Conservation (phyloP, 2,797 vertebrate genomes). For the Allobates femoralis region DNA sequence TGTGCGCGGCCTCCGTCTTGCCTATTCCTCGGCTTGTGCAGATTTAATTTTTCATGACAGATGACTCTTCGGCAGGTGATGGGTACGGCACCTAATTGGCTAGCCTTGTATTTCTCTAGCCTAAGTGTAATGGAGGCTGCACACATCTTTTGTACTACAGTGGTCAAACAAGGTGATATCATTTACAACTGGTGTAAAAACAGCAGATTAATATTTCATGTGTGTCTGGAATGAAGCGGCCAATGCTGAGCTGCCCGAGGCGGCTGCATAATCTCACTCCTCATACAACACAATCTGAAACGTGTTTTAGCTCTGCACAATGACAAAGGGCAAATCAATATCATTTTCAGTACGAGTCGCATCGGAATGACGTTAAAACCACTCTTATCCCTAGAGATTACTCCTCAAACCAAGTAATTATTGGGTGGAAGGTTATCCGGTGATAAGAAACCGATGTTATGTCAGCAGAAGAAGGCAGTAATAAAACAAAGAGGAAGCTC, state of each 20-base stretch:
- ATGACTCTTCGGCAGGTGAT: not conserved
- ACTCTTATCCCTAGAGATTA: conserved; percentile 8
- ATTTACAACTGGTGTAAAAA: conserved; percentile 30
- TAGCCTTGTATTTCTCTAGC: not conserved
- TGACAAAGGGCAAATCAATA: conserved; percentile 54
- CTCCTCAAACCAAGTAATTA: conserved; percentile 24
- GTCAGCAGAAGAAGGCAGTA: not conserved
- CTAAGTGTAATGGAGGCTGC: not conserved
- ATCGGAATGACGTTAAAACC: not conserved
- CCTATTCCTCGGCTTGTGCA: no score
- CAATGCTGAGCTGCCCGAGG: conserved; percentile 45
- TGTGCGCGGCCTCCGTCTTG: no score
- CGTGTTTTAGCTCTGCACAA: conserved; percentile 36
- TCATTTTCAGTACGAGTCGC: not conserved
- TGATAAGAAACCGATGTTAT: conserved; percentile 8
- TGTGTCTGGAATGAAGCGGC: conserved; percentile 39
- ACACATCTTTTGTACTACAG: not conserved
- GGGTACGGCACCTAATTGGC: not conserved
- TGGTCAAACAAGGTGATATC: conserved; percentile 47
- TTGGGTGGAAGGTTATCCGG: conserved; percentile 26
- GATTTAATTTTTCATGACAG: not conserved
- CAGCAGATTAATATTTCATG: conserved; percentile 50
- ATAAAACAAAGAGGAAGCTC: not conserved
- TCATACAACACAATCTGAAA: conserved; percentile 39
- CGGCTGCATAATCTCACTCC: conserved; percentile 50